Conservation (phyloP, 2,797 vertebrate genomes). For the Enteromius mattozi region DNA sequence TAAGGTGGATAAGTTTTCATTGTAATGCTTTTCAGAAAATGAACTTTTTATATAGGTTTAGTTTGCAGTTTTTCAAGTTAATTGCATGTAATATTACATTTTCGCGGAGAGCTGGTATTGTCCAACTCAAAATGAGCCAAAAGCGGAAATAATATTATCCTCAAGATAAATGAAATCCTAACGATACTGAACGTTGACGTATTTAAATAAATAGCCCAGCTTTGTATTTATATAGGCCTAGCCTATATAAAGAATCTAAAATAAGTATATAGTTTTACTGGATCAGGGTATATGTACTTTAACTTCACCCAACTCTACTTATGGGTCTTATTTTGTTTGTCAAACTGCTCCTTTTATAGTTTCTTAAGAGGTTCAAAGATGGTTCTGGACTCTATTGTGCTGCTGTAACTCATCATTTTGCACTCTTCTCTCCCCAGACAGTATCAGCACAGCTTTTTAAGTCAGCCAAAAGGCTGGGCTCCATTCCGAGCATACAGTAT, state of each 20-base stretch:
- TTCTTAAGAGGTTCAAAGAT: not conserved
- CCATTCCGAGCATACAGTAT: not conserved
- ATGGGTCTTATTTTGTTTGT: not conserved
- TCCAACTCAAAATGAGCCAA: not conserved
- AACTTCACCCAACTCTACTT: not conserved
- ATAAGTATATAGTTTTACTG: not conserved
- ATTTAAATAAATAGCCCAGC: not conserved
- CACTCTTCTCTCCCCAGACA: conserved; percentile 21
- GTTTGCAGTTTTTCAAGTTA: not conserved
- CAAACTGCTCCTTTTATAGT: not conserved
- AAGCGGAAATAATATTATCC: not conserved
- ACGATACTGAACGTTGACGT: not conserved
- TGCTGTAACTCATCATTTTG: not conserved
- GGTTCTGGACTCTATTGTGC: not conserved
- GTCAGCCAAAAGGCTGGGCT: conserved; percentile 12
- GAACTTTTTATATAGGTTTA: not conserved
- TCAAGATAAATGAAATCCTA: not conserved
- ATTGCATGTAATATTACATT: not conserved
- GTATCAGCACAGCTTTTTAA: conserved; percentile 34
- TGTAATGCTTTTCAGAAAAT: not conserved
- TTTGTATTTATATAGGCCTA: not conserved
- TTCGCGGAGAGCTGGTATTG: not conserved
- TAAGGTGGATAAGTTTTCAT: not conserved
- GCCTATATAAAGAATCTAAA: not conserved
- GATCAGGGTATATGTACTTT: not conserved